Percentiles rank a stretch among this genome's conserved stretches.
Evolutionary conservation across 1,140 invertebrate species (phyloP).

Genomic region (Melipona quadrifasciata): DNA sequence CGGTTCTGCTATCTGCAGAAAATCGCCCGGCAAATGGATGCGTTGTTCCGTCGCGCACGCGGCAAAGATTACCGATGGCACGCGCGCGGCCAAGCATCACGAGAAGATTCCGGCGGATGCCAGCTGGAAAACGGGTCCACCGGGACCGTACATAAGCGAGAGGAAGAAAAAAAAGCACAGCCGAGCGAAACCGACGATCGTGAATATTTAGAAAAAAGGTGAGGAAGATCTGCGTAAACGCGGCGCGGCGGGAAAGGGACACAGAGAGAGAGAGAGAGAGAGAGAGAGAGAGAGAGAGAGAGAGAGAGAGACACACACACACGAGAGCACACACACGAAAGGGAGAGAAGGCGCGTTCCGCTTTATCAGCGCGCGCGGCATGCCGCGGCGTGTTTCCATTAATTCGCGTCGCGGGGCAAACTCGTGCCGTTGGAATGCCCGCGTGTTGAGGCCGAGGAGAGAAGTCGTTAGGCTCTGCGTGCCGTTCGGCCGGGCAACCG

Average conservation of each 20-base stretch:
- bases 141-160: neutral
- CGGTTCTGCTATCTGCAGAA: neutral
- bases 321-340: no score
- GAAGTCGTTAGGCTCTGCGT: conserved; percentile 76
- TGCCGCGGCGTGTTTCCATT: conserved; percentile 78
- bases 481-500: conserved; percentile 75
- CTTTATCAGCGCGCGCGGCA: conserved; percentile 75
- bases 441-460: conserved; percentile 68
- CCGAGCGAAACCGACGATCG: neutral
- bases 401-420: conserved; percentile 78
- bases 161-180: neutral
- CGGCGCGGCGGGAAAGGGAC: conserved; percentile 32
- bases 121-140: neutral
- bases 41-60: neutral
- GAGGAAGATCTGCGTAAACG: conserved; percentile 26
- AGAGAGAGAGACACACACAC: no score
- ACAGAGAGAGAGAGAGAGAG: neutral
- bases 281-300: neutral
- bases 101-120: neutral
- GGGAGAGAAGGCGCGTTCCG: conserved; percentile 66
- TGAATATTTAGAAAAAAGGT: neutral
- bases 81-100: neutral
- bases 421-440: conserved; percentile 77
- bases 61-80: neutral
- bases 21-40: neutral